Evolutionary conservation across 2,797 vertebrate species (phyloP), one percentile per base, ranked within the genome.

Genomic region (Onychomys torridus): DNA sequence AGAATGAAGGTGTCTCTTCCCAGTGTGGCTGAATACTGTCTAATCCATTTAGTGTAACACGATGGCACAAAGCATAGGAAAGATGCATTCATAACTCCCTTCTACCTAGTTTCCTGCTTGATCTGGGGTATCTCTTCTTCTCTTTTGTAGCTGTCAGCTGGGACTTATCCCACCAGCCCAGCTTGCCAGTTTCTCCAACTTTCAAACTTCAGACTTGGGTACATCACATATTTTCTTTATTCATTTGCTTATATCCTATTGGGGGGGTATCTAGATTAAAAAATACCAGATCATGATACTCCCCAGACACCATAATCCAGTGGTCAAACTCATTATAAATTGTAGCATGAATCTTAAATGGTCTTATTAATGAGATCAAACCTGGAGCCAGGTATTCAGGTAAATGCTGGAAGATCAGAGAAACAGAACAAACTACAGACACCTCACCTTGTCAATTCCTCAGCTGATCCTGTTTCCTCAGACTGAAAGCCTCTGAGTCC

Each of bases 71-170:
- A 17, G 9, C 29, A 67, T 4, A 27, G 2, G 9, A 43, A 75
- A 17, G 43, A 17, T 3, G 9, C 19, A 55, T 6, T 55, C 23
- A 23, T 4, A 23, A 12, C 10, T 19, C 40, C 19, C 6, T 6
- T 9, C 71, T 63, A 29, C 27, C 63, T 43, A 61, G 40, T 37
- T 90, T 90, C 32, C 55, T 34, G 21, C 1, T 25, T 12, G 14
- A 3, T 0, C 9, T 4, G 0, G 14, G 3, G 1, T 73, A 13
- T 10, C 23, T 32, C n/a, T 71, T 23, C 1, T 61, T 2, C 25
- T 49, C 13, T 34, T 79, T 27, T 34, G 46, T 5, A 37, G 4
- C 6, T 25, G 5, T 73, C 11, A 32, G 23, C 2, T 81, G 25
- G 4, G 2, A 75, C 32, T 25, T n/a, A 6, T 3, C 3, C 8